Evolutionary conservation across 2,113 vertebrate genomes (phyloP).

Genomic region (Diphyllodes magnificus): DNA sequence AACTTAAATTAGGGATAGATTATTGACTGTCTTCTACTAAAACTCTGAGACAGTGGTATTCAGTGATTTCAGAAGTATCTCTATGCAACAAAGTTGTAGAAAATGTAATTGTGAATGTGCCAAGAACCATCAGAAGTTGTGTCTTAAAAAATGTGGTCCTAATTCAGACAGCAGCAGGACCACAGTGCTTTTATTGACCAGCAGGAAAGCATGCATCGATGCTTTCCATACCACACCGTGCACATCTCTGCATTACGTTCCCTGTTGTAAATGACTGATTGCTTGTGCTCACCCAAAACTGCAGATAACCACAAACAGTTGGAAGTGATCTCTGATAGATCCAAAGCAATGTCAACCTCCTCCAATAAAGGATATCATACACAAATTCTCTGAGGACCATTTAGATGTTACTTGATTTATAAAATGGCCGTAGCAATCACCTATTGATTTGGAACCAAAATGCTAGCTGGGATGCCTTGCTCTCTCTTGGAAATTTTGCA

Average conservation of each 20-base stretch:
- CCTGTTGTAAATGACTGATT: neutral
- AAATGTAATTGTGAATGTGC: neutral
- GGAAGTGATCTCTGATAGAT: neutral
- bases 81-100: neutral
- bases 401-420: neutral
- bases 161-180: neutral
- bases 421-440: neutral
- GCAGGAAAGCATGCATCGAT: accelerated
- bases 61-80: neutral
- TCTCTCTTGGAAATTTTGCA: neutral
- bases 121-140: neutral
- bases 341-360: neutral
- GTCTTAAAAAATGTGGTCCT: neutral
- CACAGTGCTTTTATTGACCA: neutral
- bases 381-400: neutral
- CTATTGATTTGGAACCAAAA: neutral
- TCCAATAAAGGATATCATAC: neutral
- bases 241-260: neutral
- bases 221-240: accelerated
- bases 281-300: neutral
- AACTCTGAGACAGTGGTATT: neutral
- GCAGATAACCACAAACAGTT: neutral
- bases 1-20: neutral
- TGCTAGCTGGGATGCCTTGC: neutral
- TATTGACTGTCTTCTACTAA: neutral